Percentiles rank a stretch among this genome's conserved stretches.
phyloP scores from a whole-genome alignment of 2,888 invertebrate species.

The Drosophila basisetae region DNA sequence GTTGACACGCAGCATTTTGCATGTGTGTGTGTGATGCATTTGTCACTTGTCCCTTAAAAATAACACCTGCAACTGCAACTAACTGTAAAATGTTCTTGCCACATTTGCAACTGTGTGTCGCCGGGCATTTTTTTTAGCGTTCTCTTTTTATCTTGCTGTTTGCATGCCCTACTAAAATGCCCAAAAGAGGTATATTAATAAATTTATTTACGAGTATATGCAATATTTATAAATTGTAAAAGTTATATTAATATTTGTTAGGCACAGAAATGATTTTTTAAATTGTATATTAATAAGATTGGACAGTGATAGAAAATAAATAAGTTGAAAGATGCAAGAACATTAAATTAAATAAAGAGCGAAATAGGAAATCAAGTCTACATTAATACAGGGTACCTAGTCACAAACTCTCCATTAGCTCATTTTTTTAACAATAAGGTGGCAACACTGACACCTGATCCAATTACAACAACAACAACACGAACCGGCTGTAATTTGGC shows the following conservation, averaged over 20 bases:
- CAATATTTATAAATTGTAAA: background rate
- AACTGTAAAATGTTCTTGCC: constrained; percentile 66
- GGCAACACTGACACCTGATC: constrained; percentile 72
- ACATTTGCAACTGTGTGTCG: constrained; percentile 77
- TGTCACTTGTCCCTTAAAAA: constrained; percentile 73
- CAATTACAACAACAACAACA: constrained; percentile 41
- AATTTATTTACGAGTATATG: no score
- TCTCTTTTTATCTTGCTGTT: constrained; percentile 12
- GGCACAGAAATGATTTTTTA: no score
- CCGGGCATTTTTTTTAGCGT: constrained; percentile 60
- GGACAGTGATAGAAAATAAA: background rate
- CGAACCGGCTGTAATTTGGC: constrained; percentile 75
- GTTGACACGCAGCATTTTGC: constrained; percentile 73
- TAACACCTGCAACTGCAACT: constrained; percentile 65
- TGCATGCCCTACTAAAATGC: background rate
- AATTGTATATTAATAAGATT: background rate
- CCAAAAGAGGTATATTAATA: background rate
- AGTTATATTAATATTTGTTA: no score
- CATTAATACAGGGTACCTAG: background rate
- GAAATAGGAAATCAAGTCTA: no score
- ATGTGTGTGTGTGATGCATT: constrained; percentile 54
- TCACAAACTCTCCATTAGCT: background rate
- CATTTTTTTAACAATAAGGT: constrained; percentile 56
- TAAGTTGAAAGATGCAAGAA: background rate
- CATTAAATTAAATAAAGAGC: background rate